Percentiles rank a stretch among this genome's conserved stretches.
Conservation (phyloP, 2,888 invertebrate genomes). For the Clostera curtula region DNA sequence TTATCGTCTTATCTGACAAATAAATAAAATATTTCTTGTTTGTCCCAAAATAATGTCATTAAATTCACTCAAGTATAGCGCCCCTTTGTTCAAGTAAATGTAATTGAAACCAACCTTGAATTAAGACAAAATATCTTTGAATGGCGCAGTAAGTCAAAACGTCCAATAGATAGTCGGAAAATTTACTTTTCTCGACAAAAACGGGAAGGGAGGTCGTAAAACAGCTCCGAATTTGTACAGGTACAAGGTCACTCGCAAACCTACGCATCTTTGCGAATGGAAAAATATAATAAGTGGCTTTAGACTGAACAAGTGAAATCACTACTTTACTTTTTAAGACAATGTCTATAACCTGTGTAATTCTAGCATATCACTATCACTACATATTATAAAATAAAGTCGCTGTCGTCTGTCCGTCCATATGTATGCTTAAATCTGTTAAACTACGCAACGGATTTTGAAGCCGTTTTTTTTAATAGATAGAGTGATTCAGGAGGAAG, state of each 20-base stretch:
- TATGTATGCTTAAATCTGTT: too few species aligned
- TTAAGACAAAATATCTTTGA: constrained; percentile 30
- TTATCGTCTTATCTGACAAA: too few species aligned
- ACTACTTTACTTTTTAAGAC: too few species aligned
- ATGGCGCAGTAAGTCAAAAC: constrained; percentile 49
- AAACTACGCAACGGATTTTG: too few species aligned
- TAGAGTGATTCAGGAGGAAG: too few species aligned
- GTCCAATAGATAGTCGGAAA: constrained; percentile 47
- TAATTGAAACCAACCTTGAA: constrained; percentile 5
- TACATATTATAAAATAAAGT: too few species aligned
- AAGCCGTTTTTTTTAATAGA: too few species aligned
- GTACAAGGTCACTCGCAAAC: constrained; percentile 48
- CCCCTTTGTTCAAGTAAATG: constrained; percentile 6
- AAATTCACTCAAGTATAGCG: not conserved
- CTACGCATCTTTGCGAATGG: constrained; percentile 45
- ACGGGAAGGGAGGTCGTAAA: constrained; percentile 52
- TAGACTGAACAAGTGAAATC: too few species aligned
- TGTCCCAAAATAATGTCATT: constrained; percentile 1
- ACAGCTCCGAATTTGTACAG: constrained; percentile 41
- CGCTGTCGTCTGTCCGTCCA: too few species aligned
- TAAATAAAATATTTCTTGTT: not conserved
- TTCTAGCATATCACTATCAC: too few species aligned
- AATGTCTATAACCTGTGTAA: too few species aligned
- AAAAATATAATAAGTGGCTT: too few species aligned
- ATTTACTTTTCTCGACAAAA: constrained; percentile 46